Base-by-base conservation (phyloP, 2,797 vertebrate genomes). In the Lagorchestes hirsutus region DNA sequence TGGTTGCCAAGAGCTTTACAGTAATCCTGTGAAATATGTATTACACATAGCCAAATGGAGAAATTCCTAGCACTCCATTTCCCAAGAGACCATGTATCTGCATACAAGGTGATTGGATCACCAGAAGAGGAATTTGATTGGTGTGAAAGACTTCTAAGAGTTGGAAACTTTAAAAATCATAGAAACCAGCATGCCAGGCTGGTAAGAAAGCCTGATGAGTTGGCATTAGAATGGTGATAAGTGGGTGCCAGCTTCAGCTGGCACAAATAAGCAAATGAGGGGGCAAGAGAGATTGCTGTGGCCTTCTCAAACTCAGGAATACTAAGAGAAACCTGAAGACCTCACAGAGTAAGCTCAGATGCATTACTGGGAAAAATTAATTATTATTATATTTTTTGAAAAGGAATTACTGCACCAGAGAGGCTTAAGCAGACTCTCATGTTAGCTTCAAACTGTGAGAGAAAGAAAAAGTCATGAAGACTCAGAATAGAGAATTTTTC, bases 361-460 rank as follows among this genome's bases (percentile, higher is more conserved):
- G 40, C 46, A 87, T 87, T 87, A 87, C 74, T 87, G 40, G 2
- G 74, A 34, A 87, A 46, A 82, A 87, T 87, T 87, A 46, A 74
- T 74, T 40, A 40, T 40, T 16, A 74, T 74, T 22, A 11, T 10
- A 24, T 82, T 87, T 82, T 87, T 87, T 11, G 10, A 82, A 82
- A 87, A 87, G 74, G 40, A 87, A 87, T 87, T 87, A 87, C 22
- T 50, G 22, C 40, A 46, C 11, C 74, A 87, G 67, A 87, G 40
- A 87, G 74, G 74, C 74, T 87, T 87, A 87, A 87, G 74, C 40
- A 87, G 74, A 87, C 74, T 87, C 74, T 87, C 74, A 46, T 87
- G 22, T 87, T 87, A 87, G 40, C 24, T 87, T 87, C 74, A 87
- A 87, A 40, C 74, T 87, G 40, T 87, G 74, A 87, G 40, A 87